Base-by-base conservation (phyloP, 2,888 invertebrate species). In the Idaea biselata region DNA sequence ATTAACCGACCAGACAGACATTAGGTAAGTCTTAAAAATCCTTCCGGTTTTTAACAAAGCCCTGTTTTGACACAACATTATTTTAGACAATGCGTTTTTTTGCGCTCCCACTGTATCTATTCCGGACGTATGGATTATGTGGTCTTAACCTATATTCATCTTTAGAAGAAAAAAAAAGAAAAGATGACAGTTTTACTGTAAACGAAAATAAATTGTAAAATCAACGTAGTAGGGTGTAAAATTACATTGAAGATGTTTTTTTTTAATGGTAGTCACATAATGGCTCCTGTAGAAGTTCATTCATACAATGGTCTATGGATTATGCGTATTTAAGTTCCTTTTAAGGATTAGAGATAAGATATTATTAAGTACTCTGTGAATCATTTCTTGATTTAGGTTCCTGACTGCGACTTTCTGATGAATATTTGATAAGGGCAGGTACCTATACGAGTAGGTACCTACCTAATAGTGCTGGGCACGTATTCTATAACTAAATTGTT, bases 281-380 rank as follows among this genome's bases (percentile, higher is more conserved):
- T 44, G 11, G 69, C 69, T 70, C 58, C 70, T 66, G 71, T 70
- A 61, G 58, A 57, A 60, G 33, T 68, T 72, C 72, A 72, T 86
- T 86, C 83, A 80, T 77, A 70, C 68, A 68, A 84, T 86, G 78
- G 83, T 81, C 72, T 69, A 68, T 66, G 85, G 88, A 88, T 89
- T 88, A 86, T 68, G 63, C 60, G 71, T 74, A 79, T 82, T 87
- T 83, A 84, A 82, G 76, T 75, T 80, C 76, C 79, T 82, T 80
- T 75, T 65, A 70, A 77, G 85, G 88, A 86, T 88, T 85, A 87
- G 68, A 69, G 68, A 89, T 86, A 89, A 87, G 85, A 80, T 86
- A 84, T 79, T 44, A 44, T 44, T 44, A 44, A 14, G 44, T 6
- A 44, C 44, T 14, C 44, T 44, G 44, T 44, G 57, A 60, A 58